Percentiles rank a stretch among this genome's conserved stretches.
Evolutionary conservation across 23 tunicate species (phyloP).

Genomic region (Trididemnum miniatum): DNA sequence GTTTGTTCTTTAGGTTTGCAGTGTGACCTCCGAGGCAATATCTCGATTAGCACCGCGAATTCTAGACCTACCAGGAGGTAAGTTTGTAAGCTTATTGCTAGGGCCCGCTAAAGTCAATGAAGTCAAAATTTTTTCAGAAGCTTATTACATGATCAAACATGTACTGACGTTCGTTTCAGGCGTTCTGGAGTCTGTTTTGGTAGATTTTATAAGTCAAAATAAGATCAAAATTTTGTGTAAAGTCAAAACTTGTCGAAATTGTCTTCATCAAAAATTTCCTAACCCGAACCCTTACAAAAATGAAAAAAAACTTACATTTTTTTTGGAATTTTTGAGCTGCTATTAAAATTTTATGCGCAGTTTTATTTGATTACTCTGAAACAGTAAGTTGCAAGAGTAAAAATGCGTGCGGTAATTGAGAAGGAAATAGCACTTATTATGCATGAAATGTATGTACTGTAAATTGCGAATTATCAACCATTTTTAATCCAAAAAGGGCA

Average conservation of each 20-base stretch:
- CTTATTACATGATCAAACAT: not conserved
- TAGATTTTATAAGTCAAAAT: not conserved
- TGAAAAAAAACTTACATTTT: not conserved
- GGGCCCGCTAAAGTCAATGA: not conserved
- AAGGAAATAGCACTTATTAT: too few relatives aligned
- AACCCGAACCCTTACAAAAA: not conserved
- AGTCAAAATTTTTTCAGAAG: not conserved
- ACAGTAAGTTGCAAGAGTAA: too few relatives aligned
- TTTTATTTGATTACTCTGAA: too few relatives aligned
- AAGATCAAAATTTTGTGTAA: not conserved
- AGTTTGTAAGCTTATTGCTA: not conserved
- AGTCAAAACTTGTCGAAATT: not conserved
- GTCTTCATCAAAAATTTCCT: not conserved
- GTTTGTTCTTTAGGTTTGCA: too few relatives aligned
- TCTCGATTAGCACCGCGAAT: too few relatives aligned
- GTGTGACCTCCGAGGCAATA: too few relatives aligned
- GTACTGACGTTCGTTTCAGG: not conserved
- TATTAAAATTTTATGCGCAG: not conserved
- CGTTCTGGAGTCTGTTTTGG: not conserved
- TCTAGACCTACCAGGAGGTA: too few relatives aligned
- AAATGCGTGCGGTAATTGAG: too few relatives aligned
- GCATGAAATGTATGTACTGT: too few relatives aligned
- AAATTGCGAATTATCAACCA: not conserved
- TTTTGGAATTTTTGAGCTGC: not conserved
- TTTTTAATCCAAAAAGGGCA: too few relatives aligned